These are phyloP conservation scores for Nezara viridula DNA, from an alignment of 2,888 invertebrate species.

Conservation along the genomic window DNA sequence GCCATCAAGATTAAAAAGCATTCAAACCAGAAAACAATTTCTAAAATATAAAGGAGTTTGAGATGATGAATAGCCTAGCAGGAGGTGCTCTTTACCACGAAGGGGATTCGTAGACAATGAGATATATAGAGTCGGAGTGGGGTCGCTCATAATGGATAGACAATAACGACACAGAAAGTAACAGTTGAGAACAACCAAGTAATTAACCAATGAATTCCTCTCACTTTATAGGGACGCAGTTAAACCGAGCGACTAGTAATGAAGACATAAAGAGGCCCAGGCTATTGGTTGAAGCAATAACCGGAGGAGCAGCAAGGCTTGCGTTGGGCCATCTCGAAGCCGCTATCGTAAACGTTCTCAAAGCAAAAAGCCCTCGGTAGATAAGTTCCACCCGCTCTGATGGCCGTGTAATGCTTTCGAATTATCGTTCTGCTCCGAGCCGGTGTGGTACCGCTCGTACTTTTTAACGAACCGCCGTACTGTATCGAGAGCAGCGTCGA, in stretches of 20 bases:
- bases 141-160: not conserved
- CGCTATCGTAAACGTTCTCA: not conserved
- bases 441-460: not conserved
- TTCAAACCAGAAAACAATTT: slow-evolving; percentile 46
- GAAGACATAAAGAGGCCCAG: slow-evolving; percentile 39
- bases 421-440: not conserved
- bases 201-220: slow-evolving; percentile 44
- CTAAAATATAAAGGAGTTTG: slow-evolving; percentile 34
- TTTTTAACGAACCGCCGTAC: not conserved
- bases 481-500: not conserved
- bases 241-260: slow-evolving; percentile 34
- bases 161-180: slow-evolving; percentile 15
- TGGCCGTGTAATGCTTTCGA: slow-evolving; percentile 18
- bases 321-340: not conserved
- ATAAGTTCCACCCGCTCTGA: not conserved
- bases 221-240: slow-evolving; percentile 37
- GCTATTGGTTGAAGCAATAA: slow-evolving; percentile 2
- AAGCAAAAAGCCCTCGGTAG: not conserved
- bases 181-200: not conserved
- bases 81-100: slow-evolving; percentile 1
- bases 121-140: not conserved
- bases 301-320: not conserved
- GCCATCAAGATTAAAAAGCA: slow-evolving; percentile 14
- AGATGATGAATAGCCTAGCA: not conserved
- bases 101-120: not conserved